Evolutionary conservation across 2,797 vertebrate genomes (phyloP).

Genomic region (Masticophis lateralis): DNA sequence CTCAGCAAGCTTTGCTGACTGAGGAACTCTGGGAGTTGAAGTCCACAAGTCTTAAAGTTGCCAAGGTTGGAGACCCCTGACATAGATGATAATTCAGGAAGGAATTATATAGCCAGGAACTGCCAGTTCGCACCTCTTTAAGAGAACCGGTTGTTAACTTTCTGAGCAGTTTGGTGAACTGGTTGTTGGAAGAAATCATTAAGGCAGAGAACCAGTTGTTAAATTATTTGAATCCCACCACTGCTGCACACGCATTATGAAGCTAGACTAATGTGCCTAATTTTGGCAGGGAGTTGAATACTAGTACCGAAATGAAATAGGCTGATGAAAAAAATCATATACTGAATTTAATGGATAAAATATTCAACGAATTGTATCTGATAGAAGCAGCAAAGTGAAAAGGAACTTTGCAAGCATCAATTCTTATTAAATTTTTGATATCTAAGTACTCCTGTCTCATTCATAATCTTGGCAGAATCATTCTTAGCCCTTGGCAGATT

Average conservation of each 20-base stretch:
- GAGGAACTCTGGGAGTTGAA: too few relatives aligned
- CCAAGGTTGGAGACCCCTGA: too few relatives aligned
- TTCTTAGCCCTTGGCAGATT: background rate
- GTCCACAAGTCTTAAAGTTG: too few relatives aligned
- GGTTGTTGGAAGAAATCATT: too few relatives aligned
- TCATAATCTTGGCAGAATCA: background rate
- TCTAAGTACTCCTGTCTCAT: background rate
- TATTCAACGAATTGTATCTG: background rate
- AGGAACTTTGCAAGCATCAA: background rate
- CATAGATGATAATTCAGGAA: background rate
- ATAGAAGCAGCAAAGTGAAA: background rate
- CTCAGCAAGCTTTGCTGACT: too few relatives aligned
- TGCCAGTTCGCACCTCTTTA: background rate
- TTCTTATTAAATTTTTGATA: background rate
- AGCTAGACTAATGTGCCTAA: background rate
- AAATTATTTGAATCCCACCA: too few relatives aligned
- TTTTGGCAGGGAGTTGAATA: background rate
- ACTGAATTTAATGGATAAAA: background rate
- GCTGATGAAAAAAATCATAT: background rate
- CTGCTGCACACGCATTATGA: background rate
- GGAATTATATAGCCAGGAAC: background rate
- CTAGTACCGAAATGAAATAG: background rate
- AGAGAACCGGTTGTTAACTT: too few relatives aligned
- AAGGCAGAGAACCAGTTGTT: too few relatives aligned
- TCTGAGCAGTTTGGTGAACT: too few relatives aligned